Evolutionary conservation across 2,113 vertebrate genomes (phyloP).

Genomic region (Charadrius vociferus): DNA sequence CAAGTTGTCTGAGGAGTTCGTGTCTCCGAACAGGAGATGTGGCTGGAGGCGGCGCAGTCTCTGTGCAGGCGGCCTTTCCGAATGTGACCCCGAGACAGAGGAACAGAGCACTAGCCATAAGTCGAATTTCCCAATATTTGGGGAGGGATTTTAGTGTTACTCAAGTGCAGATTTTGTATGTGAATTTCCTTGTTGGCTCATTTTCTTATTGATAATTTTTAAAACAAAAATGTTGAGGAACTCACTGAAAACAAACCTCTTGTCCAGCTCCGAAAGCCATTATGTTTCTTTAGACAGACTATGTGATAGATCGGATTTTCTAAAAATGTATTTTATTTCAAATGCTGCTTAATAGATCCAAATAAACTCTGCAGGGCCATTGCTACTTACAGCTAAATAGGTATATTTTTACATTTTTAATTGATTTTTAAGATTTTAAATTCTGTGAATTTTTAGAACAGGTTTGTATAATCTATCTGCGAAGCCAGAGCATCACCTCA

Average conservation of each 20-base stretch:
- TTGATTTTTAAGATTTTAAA: conserved; percentile 42
- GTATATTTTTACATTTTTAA: conserved; percentile 45
- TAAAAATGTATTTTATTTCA: conserved; percentile 8
- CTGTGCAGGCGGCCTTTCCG: neutral
- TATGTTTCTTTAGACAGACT: neutral
- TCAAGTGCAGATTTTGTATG: conserved; percentile 47
- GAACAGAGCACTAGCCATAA: neutral
- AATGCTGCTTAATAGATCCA: neutral
- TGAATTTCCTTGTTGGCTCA: conserved; percentile 60
- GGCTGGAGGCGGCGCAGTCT: neutral
- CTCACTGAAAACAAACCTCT: neutral
- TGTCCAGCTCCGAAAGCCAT: conserved; percentile 3
- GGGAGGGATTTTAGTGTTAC: conserved; percentile 35
- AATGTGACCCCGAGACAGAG: neutral
- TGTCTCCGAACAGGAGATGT: neutral
- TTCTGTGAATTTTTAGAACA: conserved; percentile 16
- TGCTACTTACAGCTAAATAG: neutral
- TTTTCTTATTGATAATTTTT: conserved; percentile 35
- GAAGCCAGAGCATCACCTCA: neutral
- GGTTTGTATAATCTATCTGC: conserved; percentile 10
- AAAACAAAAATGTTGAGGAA: neutral
- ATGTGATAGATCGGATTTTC: neutral
- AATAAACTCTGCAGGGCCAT: neutral
- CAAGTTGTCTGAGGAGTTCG: neutral
- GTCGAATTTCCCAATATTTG: conserved; percentile 55